Evolutionary conservation across 2,888 invertebrate genomes (phyloP).

Genomic region (Bembecia ichneumoniformis): DNA sequence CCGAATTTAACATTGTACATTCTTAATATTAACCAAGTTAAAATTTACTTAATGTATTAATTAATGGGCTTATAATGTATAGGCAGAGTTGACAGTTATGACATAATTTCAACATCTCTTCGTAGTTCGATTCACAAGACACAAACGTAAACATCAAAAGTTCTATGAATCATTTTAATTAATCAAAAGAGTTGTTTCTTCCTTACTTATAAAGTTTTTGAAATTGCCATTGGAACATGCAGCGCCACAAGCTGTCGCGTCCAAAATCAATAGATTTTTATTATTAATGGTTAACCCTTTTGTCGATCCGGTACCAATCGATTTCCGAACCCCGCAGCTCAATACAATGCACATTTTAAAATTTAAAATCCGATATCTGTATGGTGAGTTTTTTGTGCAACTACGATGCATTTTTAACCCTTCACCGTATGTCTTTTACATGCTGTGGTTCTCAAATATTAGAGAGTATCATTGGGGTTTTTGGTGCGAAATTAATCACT

Average conservation of each 20-base stretch:
- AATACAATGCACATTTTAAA: slow-evolving; percentile 73
- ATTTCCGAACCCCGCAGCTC: slow-evolving; percentile 59
- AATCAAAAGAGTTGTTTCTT: no score
- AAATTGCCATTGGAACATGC: slow-evolving; percentile 17
- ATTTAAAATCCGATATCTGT: slow-evolving; percentile 73
- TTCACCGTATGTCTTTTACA: slow-evolving; percentile 43
- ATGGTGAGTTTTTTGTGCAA: slow-evolving; percentile 52
- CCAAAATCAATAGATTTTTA: slow-evolving; percentile 55
- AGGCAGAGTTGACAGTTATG: no score
- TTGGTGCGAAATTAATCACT: no score
- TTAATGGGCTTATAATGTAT: no score
- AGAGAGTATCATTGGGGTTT: no score
- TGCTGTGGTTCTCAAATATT: slow-evolving; percentile 31
- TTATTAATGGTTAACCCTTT: slow-evolving; percentile 68
- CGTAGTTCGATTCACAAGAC: no score
- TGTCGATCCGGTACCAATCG: slow-evolving; percentile 62
- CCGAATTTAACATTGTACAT: no score
- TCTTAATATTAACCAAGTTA: no score
- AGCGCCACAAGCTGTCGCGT: slow-evolving; percentile 55
- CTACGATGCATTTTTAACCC: slow-evolving; percentile 72
- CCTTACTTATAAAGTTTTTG: background rate
- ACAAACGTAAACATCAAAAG: no score
- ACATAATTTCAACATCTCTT: no score
- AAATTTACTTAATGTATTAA: no score
- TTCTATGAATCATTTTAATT: no score